phyloP scores from a whole-genome alignment of 2,888 invertebrate genomes.

The Rhogogaster chlorosoma region DNA sequence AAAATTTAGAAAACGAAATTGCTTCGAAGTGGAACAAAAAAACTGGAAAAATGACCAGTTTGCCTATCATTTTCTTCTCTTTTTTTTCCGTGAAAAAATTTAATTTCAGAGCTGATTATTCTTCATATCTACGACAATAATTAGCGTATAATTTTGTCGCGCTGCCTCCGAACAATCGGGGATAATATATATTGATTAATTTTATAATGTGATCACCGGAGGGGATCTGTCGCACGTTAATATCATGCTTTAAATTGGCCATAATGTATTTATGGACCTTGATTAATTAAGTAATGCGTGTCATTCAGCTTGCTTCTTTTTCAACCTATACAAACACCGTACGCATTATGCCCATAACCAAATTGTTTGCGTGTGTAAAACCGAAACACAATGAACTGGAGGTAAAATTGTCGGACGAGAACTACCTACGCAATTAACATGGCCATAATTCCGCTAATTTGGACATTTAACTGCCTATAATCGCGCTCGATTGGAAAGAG shows the following conservation, averaged over 20 bases:
- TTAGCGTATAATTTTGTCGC: not conserved
- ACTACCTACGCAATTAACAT: not conserved
- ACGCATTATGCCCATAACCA: not conserved
- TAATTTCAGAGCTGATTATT: not conserved
- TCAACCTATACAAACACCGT: not conserved
- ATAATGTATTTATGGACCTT: slow-evolving; percentile 13
- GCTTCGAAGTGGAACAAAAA: not conserved
- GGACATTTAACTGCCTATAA: not conserved
- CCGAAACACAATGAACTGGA: not conserved
- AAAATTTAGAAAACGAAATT: not conserved
- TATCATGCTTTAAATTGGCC: slow-evolving; percentile 11
- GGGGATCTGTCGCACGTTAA: slow-evolving; percentile 33
- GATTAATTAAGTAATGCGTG: slow-evolving; percentile 30
- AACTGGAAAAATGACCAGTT: too few relatives aligned
- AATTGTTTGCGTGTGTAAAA: not conserved
- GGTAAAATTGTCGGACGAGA: not conserved
- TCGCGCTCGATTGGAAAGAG: not conserved
- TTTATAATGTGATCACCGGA: not conserved
- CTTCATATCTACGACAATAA: not conserved
- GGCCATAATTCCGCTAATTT: not conserved
- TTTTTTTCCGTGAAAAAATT: too few relatives aligned
- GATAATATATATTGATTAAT: not conserved
- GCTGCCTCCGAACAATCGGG: not conserved
- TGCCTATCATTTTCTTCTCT: too few relatives aligned
- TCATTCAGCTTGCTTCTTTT: not conserved